Percentiles rank a stretch among this genome's conserved stretches.
These are phyloP conservation scores for Diarsia rubi DNA, from an alignment of 2,888 invertebrate genomes.

Conservation along the genomic window DNA sequence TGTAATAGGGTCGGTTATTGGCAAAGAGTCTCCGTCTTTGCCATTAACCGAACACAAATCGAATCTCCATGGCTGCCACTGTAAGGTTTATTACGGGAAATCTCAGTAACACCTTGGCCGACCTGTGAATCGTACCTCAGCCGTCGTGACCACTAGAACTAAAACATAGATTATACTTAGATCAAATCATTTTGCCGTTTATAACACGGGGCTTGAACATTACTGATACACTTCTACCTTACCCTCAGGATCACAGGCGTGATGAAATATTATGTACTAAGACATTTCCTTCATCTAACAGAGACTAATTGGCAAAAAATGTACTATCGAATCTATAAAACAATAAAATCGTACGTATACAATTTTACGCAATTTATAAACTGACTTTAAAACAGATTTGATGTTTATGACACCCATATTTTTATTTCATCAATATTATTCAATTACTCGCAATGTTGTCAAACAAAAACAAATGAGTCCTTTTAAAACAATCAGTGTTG, in stretches of 20 bases:
- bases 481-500: constrained; percentile 15
- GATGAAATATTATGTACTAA: background rate
- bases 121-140: too few species aligned
- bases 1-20: too few species aligned
- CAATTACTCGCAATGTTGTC: constrained; percentile 4
- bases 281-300: background rate
- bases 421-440: background rate
- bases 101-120: too few species aligned
- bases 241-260: background rate
- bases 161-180: background rate
- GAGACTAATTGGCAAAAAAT: background rate
- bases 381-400: background rate
- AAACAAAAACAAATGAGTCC: constrained; percentile 12
- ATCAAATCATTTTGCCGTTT: background rate
- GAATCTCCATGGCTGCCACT: too few species aligned
- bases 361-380: background rate
- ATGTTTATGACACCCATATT: background rate
- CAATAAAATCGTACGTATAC: background rate
- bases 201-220: background rate
- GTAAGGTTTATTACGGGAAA: too few species aligned
- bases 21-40: too few species aligned
- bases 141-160: too few species aligned
- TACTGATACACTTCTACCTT: background rate
- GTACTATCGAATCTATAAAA: background rate
- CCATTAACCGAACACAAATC: too few species aligned